Evolutionary conservation across 1,140 invertebrate species (phyloP).

Genomic region (Zelostemma sp.): DNA sequence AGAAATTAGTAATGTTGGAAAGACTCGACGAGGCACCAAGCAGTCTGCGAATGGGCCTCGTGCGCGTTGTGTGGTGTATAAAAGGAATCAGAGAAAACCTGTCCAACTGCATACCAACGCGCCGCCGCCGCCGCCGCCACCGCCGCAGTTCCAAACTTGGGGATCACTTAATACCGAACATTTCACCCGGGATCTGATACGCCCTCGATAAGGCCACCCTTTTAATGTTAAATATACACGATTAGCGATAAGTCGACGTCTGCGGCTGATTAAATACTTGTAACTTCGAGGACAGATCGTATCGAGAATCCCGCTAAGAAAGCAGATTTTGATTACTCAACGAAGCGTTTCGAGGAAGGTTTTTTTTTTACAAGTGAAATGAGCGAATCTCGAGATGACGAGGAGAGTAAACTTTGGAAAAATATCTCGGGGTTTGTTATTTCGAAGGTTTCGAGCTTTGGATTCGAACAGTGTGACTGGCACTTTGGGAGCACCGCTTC

Average conservation of each 20-base stretch:
- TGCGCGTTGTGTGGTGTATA: conserved; percentile 34
- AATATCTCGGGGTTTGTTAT: too few relatives aligned
- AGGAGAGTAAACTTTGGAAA: too few relatives aligned
- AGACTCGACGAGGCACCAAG: conserved; percentile 62
- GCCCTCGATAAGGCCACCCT: neutral
- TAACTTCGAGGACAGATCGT: neutral
- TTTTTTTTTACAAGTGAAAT: too few relatives aligned
- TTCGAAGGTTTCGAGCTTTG: too few relatives aligned
- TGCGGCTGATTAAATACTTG: neutral
- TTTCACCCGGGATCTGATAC: conserved; percentile 1
- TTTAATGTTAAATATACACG: conserved; percentile 4
- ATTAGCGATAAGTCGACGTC: conserved; percentile 4
- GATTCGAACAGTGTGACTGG: too few relatives aligned
- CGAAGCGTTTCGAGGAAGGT: too few relatives aligned
- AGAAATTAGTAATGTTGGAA: too few relatives aligned
- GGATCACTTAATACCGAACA: conserved; percentile 1
- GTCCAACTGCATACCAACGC: conserved; percentile 64
- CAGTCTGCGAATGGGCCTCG: conserved; percentile 58
- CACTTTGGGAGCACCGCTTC: too few relatives aligned
- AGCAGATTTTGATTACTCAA: neutral
- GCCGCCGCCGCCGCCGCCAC: conserved; percentile 52
- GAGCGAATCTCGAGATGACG: too few relatives aligned
- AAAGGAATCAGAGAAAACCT: conserved; percentile 62
- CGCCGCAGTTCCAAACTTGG: conserved; percentile 54
- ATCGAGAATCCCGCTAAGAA: neutral